These are phyloP conservation scores for Pithys albifrons DNA, from an alignment of 2,113 vertebrate genomes.

Conservation along the genomic window DNA sequence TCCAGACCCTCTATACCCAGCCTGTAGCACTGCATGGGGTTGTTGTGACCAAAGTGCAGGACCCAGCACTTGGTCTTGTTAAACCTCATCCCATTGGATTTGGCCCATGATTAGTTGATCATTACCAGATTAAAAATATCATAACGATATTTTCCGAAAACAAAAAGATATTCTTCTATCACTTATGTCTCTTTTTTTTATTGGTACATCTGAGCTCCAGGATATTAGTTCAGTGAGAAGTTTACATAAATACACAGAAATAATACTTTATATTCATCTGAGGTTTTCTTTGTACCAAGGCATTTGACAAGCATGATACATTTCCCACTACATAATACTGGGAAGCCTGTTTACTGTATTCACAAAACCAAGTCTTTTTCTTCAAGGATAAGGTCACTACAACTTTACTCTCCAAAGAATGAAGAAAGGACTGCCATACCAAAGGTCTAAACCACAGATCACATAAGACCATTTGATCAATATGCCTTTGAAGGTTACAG, in stretches of 20 bases:
- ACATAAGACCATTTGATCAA: background rate
- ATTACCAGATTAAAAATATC: background rate
- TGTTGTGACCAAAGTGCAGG: no score
- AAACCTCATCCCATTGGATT: no score
- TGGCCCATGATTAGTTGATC: background rate
- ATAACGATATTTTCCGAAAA: background rate
- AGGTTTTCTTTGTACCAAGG: background rate
- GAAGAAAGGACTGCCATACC: background rate
- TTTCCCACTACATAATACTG: background rate
- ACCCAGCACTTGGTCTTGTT: no score
- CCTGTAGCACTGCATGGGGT: no score
- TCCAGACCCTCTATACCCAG: no score
- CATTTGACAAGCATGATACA: background rate
- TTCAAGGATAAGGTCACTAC: background rate
- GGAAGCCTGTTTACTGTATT: background rate
- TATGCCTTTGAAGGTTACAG: conserved; percentile 23
- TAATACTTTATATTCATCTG: background rate
- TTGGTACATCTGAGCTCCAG: background rate
- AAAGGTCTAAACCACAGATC: background rate
- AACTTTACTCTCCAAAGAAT: background rate
- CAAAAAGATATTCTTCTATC: fast-evolving
- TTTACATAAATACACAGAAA: background rate
- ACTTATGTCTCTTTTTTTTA: background rate
- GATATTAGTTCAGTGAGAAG: background rate
- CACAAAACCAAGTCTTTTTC: background rate